Conservation (phyloP, 2,113 vertebrate species). For the Neogale vison region DNA sequence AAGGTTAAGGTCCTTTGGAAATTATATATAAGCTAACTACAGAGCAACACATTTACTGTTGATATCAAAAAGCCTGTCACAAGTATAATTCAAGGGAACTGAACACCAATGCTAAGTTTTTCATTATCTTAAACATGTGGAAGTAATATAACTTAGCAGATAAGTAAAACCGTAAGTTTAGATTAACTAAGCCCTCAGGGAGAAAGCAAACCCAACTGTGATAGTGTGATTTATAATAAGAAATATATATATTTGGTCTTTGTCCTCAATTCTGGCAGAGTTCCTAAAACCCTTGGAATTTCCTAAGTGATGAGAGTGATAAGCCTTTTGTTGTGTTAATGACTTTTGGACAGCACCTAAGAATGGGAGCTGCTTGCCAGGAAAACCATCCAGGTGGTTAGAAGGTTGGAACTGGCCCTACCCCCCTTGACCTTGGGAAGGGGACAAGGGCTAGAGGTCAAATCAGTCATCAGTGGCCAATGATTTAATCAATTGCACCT, state of each 20-base stretch:
- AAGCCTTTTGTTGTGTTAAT: background rate
- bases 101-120: background rate
- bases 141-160: background rate
- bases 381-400: background rate
- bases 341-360: background rate
- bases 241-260: background rate
- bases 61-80: too few species aligned
- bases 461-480: background rate
- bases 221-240: background rate
- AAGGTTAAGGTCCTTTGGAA: too few species aligned
- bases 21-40: too few species aligned
- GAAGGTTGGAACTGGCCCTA: background rate
- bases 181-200: background rate
- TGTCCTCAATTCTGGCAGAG: background rate
- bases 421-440: background rate
- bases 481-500: background rate
- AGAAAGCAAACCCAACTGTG: background rate
- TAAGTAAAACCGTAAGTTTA: background rate
- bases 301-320: background rate
- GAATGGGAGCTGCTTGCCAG: background rate
- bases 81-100: background rate
- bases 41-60: too few species aligned
- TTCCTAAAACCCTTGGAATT: background rate
- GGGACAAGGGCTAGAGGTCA: background rate
- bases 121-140: background rate